Conservation (phyloP, 2,888 invertebrate species). For the Rhogogaster chlorosoma region DNA sequence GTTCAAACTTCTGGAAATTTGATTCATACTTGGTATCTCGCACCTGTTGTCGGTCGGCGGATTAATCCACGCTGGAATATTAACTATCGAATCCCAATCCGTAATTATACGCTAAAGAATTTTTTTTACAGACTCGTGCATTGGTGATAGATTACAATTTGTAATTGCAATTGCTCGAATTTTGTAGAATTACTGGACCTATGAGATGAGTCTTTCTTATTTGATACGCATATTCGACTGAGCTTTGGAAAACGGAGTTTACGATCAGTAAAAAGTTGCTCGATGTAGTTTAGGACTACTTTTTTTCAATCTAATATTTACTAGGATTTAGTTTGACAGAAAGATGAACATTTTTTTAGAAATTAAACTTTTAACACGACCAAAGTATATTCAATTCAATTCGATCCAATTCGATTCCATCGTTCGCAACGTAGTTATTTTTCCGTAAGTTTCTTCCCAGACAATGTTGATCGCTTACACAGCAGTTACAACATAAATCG, state of each 20-base stretch:
- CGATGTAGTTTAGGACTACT: background rate
- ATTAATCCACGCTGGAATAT: background rate
- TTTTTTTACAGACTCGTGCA: background rate
- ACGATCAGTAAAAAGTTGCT: background rate
- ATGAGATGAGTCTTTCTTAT: background rate
- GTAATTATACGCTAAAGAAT: background rate
- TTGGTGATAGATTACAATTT: background rate
- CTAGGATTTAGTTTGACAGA: background rate
- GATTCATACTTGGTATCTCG: background rate
- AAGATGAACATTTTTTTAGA: background rate
- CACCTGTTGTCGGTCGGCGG: conserved; percentile 24
- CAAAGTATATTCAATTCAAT: no score
- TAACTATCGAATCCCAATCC: background rate
- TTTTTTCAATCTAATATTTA: background rate
- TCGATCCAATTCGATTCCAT: no score
- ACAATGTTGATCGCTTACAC: background rate
- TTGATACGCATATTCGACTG: background rate
- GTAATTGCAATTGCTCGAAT: background rate
- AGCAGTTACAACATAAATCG: background rate
- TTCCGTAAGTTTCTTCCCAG: background rate
- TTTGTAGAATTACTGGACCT: background rate
- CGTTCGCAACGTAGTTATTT: no score
- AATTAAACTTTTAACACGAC: background rate
- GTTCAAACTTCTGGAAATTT: background rate
- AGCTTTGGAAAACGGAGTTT: background rate